Evolutionary conservation across 2,888 invertebrate genomes (phyloP), one percentile per base, ranked within the genome.

Genomic region (Stenurella melanura): DNA sequence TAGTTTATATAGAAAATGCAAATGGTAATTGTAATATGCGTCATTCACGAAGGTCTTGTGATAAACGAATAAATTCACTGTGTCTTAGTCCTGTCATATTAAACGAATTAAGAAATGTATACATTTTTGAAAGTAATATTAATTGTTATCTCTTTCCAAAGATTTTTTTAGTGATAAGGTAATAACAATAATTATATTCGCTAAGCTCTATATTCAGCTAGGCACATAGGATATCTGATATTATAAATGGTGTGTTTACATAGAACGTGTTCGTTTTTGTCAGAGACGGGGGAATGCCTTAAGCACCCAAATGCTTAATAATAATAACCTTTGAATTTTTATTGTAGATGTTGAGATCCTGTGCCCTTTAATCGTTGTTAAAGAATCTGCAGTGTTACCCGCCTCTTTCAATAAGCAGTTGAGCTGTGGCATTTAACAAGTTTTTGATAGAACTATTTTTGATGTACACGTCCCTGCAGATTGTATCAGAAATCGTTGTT

Each of bases 41-140:
- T 77, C 75, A 26, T 64, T 76, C 66, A 72, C 64, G 54, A 57
- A 17, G 61, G 74, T 72, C 74, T 71, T 73, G 78, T 74, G 78
- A 75, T 71, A 83, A 89, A 89, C 89, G 89, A 89, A 89, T 89
- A 89, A 87, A 89, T 88, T 88, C 88, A 89, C 88, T 88, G 90
- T 90, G 90, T 90, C 90, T 90, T 90, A 90, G 90, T 89, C 89
- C 89, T 89, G 90, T 90, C 89, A 89, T 89, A 89, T 89, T 89
- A 89, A 89, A 89, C 89, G 89, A 90, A 89, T 90, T 89, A 89
- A 87, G 84, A 87, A 85, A 87, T 87, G 89, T 89, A 89, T 89
- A 89, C 89, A 89, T 89, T 89, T 89, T 89, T 88, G 86, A 88
- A 83, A 87, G 82, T 87, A 87, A 86, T 89, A 88, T 87, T 88